phyloP scores from a whole-genome alignment of 2,113 vertebrate genomes.

The Sturnira hondurensis region DNA sequence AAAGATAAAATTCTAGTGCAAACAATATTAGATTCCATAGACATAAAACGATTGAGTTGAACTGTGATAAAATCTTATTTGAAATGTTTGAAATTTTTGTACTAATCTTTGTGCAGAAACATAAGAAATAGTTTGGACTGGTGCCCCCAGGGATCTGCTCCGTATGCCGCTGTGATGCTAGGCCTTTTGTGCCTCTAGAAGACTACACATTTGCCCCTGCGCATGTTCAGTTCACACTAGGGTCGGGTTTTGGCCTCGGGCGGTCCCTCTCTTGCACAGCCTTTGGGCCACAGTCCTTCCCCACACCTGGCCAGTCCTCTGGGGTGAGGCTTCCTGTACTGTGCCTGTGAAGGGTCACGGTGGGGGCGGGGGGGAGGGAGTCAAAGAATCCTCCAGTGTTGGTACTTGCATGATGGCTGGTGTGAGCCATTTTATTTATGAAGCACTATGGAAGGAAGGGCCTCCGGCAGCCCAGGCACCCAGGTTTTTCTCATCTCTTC shows the following conservation, averaged over 20 bases:
- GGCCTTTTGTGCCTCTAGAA: not conserved
- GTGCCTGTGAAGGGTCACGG: no score
- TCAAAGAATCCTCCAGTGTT: not conserved
- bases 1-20: not conserved
- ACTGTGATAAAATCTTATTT: not conserved
- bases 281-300: not conserved
- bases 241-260: not conserved
- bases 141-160: not conserved
- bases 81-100: not conserved
- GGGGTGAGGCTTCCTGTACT: not conserved
- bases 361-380: no score
- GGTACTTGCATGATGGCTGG: rapidly evolving
- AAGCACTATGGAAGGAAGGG: not conserved
- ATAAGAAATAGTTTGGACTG: not conserved
- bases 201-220: not conserved
- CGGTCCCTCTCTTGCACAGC: rapidly evolving
- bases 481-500: not conserved
- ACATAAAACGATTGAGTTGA: not conserved
- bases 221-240: not conserved
- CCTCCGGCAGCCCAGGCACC: rapidly evolving
- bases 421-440: not conserved
- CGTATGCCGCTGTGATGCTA: rapidly evolving
- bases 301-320: not conserved
- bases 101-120: not conserved
- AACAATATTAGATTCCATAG: not conserved